A percentile compares a stretch with the other conserved stretches of the same genome.
phyloP scores from a whole-genome alignment of 1,140 invertebrate genomes.

The Cydia strobilella region DNA sequence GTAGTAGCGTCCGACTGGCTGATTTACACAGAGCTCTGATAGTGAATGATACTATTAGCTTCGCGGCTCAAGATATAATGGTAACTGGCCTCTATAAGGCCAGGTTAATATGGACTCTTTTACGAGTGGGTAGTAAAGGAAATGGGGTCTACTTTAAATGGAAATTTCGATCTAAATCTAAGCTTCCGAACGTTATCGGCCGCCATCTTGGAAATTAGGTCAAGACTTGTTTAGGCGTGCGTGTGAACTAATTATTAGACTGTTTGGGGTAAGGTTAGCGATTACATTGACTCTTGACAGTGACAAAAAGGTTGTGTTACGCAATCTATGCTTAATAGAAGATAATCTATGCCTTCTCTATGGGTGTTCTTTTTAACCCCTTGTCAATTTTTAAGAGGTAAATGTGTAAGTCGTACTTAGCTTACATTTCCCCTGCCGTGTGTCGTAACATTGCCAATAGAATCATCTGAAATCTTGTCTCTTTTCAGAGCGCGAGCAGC shows the following conservation, averaged over 20 bases:
- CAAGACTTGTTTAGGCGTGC: conserved; percentile 17
- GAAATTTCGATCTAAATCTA: conserved; percentile 19
- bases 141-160: conserved; percentile 26
- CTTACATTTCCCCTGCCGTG: too few species aligned
- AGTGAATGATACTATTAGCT: neutral
- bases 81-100: neutral
- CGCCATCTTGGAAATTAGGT: conserved; percentile 22
- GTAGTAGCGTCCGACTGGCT: neutral
- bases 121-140: conserved; percentile 17
- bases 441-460: too few species aligned
- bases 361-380: too few species aligned
- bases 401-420: neutral
- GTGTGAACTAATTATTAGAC: conserved; percentile 26
- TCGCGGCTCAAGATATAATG: neutral
- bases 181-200: conserved; percentile 24
- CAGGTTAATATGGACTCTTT: neutral
- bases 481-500: too few species aligned
- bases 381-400: too few species aligned
- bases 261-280: neutral
- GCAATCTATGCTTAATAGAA: neutral
- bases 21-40: neutral
- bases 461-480: too few species aligned
- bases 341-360: too few species aligned
- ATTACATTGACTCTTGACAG: conserved; percentile 2
- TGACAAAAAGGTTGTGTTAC: neutral